These are phyloP conservation scores for Netelia virgata DNA, from an alignment of 2,888 invertebrate genomes.

Conservation along the genomic window DNA sequence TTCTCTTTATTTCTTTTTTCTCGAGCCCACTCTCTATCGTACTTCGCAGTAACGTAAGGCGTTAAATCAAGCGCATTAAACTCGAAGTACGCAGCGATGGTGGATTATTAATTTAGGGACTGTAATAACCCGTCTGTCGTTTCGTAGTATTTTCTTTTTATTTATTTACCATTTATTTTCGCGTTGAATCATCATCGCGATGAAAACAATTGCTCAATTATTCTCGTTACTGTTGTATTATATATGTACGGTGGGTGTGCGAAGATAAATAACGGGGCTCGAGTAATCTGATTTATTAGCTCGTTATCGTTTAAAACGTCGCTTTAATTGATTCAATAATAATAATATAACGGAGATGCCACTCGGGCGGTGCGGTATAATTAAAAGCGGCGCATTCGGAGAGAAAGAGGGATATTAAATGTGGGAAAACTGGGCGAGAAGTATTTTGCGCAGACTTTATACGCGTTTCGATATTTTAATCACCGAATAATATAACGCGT, in stretches of 20 bases:
- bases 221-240: constrained; percentile 12
- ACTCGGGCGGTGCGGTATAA: constrained; percentile 4
- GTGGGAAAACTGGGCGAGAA: constrained; percentile 13
- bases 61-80: constrained; percentile 66
- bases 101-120: constrained; percentile 35
- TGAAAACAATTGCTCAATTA: constrained; percentile 42
- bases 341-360: constrained; percentile 26
- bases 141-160: background rate
- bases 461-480: constrained; percentile 41
- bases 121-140: constrained; percentile 33
- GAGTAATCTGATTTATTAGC: constrained; percentile 35
- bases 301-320: constrained; percentile 13
- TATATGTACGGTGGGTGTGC: background rate
- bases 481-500: constrained; percentile 17
- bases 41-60: constrained; percentile 45
- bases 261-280: background rate
- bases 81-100: background rate
- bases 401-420: constrained; percentile 61
- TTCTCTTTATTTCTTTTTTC: constrained; percentile 19
- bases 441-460: constrained; percentile 28
- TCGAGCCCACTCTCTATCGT: constrained; percentile 16
- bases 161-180: background rate
- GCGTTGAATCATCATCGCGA: constrained; percentile 13
- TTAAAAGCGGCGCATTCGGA: constrained; percentile 37
- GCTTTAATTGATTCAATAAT: constrained; percentile 50